Evolutionary conservation across 2,797 vertebrate genomes (phyloP).

Genomic region (Xenentodon cancila): DNA sequence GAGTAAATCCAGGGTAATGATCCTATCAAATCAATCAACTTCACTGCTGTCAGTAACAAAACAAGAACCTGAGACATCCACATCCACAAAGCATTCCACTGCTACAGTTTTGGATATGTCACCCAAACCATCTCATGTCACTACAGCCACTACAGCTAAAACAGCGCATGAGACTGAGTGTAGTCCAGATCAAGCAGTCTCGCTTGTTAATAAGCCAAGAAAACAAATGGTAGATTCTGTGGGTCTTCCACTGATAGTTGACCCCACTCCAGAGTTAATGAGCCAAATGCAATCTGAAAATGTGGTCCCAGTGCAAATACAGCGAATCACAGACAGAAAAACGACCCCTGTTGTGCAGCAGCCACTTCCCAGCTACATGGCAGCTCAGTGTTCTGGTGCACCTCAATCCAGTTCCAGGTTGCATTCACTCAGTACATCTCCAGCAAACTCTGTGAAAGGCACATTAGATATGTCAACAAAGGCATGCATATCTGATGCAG

Average conservation of each 20-base stretch:
- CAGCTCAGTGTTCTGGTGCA: constrained; percentile 1
- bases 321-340: constrained; percentile 14
- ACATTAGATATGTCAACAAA: constrained; percentile 78
- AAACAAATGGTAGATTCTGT: constrained; percentile 50
- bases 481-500: constrained; percentile 21
- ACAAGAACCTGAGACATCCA: constrained; percentile 27
- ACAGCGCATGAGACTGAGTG: constrained; percentile 14
- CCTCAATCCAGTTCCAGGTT: constrained; percentile 22
- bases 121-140: constrained; percentile 45
- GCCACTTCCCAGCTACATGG: not conserved
- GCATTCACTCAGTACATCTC: constrained; percentile 41
- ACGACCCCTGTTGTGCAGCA: constrained; percentile 20
- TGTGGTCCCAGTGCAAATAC: constrained; percentile 17
- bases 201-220: constrained; percentile 70
- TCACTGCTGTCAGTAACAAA: constrained; percentile 5
- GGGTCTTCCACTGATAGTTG: constrained; percentile 72
- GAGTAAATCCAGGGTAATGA: constrained; percentile 18
- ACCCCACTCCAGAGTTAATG: constrained; percentile 39
- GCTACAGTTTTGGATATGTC: constrained; percentile 76
- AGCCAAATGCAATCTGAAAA: constrained; percentile 26
- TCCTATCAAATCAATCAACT: constrained; percentile 16
- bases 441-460: constrained; percentile 63
- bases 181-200: constrained; percentile 52
- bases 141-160: constrained; percentile 3
- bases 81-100: constrained; percentile 66